Evolutionary conservation across 2,797 vertebrate species (phyloP).

Genomic region (Mus caroli): DNA sequence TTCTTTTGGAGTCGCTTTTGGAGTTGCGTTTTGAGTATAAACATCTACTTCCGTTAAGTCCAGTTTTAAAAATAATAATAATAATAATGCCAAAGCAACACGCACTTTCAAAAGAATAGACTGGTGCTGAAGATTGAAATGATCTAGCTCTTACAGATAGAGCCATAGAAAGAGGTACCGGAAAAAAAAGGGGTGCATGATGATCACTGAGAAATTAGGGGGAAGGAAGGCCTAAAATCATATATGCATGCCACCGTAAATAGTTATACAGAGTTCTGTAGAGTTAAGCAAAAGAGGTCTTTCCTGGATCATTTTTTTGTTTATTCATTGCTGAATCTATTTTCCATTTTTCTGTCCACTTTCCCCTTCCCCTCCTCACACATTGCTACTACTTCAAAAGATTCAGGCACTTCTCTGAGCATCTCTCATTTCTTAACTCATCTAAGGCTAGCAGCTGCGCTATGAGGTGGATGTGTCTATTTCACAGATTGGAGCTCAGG

Average conservation of each 20-base stretch:
- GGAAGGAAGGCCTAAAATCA: neutral
- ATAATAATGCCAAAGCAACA: neutral
- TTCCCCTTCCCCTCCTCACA: neutral
- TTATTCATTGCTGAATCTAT: neutral
- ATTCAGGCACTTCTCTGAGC: neutral
- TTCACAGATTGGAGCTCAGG: constrained; percentile 32
- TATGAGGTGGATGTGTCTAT: neutral
- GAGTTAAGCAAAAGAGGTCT: neutral
- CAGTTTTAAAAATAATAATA: neutral
- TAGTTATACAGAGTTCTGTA: neutral
- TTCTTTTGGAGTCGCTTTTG: neutral
- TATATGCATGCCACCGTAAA: neutral
- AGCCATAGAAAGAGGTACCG: neutral
- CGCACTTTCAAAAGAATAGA: constrained; percentile 27
- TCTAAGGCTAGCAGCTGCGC: constrained; percentile 13
- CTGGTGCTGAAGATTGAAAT: neutral
- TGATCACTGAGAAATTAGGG: neutral
- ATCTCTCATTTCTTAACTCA: neutral
- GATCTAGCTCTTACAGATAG: neutral
- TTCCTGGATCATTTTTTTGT: neutral
- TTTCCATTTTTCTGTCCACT: neutral
- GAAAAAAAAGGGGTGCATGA: neutral
- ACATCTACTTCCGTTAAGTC: neutral
- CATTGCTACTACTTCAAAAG: neutral
- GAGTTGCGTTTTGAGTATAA: constrained; percentile 12